Evolutionary conservation across 2,113 vertebrate species (phyloP).

Genomic region (Rhinogobius similis): DNA sequence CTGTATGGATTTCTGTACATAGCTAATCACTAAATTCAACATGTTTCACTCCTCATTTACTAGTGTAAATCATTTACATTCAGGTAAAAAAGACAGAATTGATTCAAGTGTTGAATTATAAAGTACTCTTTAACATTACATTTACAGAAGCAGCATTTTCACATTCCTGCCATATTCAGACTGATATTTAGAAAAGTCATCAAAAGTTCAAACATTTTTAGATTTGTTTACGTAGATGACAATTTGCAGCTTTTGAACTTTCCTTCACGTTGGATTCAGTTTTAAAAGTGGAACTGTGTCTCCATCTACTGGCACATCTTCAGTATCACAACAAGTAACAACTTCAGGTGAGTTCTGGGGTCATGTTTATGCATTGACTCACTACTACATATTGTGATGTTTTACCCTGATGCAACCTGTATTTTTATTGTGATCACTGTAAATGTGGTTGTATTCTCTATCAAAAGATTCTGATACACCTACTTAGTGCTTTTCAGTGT

Average conservation of each 20-base stretch:
- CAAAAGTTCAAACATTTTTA: not conserved
- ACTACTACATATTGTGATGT: not conserved
- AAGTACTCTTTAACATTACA: no score
- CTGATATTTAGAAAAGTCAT: no score
- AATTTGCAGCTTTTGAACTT: not conserved
- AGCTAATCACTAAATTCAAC: no score
- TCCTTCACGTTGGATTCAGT: not conserved
- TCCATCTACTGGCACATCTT: slow-evolving; percentile 47
- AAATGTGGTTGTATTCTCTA: not conserved
- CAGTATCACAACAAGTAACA: slow-evolving; percentile 22
- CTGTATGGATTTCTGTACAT: no score
- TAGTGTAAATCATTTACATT: no score
- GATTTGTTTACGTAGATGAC: not conserved
- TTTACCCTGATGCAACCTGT: not conserved
- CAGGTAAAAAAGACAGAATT: no score
- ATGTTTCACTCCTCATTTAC: no score
- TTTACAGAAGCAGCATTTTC: no score
- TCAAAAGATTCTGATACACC: not conserved
- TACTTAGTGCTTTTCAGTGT: not conserved
- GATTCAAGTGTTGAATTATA: no score
- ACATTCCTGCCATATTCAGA: no score
- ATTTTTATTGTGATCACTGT: not conserved
- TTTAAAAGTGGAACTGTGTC: slow-evolving; percentile 21
- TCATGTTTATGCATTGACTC: not conserved
- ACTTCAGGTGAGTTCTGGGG: not conserved